These are phyloP conservation scores for Lanius collurio DNA, from an alignment of 2,113 vertebrate species.

Conservation along the genomic window DNA sequence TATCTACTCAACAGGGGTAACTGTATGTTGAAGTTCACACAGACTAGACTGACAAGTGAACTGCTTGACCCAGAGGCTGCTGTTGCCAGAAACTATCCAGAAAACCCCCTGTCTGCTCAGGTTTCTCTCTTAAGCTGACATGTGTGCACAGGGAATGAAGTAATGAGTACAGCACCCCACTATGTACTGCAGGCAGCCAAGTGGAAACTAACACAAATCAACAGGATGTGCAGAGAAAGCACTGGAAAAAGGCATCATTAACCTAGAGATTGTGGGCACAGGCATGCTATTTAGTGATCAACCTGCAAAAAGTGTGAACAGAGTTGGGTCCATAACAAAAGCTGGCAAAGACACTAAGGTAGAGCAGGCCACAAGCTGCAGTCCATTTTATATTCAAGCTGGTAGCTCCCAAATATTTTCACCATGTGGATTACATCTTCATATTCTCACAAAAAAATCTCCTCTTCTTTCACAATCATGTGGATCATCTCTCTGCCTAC, in stretches of 20 bases:
- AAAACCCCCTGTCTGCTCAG: neutral
- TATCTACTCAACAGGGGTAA: neutral
- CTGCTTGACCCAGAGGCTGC: neutral
- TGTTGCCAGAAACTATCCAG: neutral
- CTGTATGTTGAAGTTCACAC: neutral
- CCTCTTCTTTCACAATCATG: neutral
- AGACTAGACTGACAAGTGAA: neutral
- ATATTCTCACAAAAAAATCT: neutral
- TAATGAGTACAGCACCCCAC: neutral
- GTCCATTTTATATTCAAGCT: neutral
- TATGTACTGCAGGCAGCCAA: neutral
- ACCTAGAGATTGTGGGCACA: neutral
- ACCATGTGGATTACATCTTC: conserved; percentile 19
- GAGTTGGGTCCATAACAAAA: neutral
- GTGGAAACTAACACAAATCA: neutral
- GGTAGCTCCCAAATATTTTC: neutral
- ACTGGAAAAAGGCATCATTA: neutral
- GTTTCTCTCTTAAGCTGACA: neutral
- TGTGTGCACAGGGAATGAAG: neutral
- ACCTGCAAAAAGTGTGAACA: neutral
- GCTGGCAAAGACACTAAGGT: neutral
- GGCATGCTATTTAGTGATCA: neutral
- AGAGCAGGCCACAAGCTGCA: neutral
- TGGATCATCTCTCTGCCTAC: neutral
- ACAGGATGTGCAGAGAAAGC: neutral